Evolutionary conservation across 2,797 vertebrate genomes (phyloP), one percentile per base, ranked within the genome.

Genomic region (Sebastolobus alascanus): DNA sequence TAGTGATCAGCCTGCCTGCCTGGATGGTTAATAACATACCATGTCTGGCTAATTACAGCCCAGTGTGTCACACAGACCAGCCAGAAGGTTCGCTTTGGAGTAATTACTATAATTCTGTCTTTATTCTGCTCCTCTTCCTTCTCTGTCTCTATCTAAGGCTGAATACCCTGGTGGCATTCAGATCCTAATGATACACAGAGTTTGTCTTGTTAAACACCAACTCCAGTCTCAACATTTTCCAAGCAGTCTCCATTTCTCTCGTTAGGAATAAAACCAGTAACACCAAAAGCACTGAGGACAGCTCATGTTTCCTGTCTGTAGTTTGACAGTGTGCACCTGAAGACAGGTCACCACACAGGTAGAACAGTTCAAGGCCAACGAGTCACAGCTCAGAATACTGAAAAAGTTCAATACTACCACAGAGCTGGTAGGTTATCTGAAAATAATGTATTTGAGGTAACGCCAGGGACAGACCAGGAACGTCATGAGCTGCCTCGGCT

Each of bases 101-200:
- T 93, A 91, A 93, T 93, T 81, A 93, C 90, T 92, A 64, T 92
- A 63, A 91, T 93, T 87, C 84, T 56, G 64, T 82, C 77, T 69
- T 59, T 68, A 52, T 76, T 66, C 65, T 82, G 80, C 79, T 66
- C 4, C 29, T 68, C 46, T 61, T 38, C 25, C 22, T 40, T 59
- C 43, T 75, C 55, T 61, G 52, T 65, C 43, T 75, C 55, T 61
- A 1, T 56, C 12, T 46, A 54, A 75, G 16, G 2, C 27, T 38
- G 70, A 31, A 35, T 9, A 31, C 10, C 38, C 58, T 20, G 1
- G 18, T 1, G 10, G 31, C 43, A 25, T 59, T 72, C 54, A 56
- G 4, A 60, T 31, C 14, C n/a, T 72, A 59, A 75, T 78, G 5
- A 58, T 68, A 68, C 66, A 46, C 56, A 63, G 55, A 37, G 31